Conservation (phyloP, 2,797 vertebrate species). For the Pseudotriccus pelzelni region DNA sequence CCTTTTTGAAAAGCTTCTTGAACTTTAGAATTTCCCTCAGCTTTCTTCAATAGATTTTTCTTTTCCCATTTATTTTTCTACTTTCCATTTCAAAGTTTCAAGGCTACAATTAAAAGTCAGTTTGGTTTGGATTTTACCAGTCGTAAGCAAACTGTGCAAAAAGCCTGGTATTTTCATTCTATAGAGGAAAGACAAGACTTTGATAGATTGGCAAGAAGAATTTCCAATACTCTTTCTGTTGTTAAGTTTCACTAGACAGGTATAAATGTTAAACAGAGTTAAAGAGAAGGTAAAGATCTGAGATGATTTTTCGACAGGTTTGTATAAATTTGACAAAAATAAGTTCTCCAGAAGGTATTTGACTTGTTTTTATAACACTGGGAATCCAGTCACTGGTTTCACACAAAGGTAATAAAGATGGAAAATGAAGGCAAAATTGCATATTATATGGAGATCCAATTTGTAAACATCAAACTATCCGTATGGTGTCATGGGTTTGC, state of each 20-base stretch:
- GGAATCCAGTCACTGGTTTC: not conserved
- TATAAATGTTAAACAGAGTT: not conserved
- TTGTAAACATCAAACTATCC: not conserved
- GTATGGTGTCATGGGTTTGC: not conserved
- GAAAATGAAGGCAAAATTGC: not conserved
- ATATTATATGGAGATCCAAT: not conserved
- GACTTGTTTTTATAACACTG: not conserved
- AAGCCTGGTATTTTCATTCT: not conserved
- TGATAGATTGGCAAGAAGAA: not conserved
- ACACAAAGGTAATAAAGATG: not conserved
- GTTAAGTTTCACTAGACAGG: not conserved
- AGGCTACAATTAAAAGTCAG: constrained; percentile 52
- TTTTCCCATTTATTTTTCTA: constrained; percentile 53
- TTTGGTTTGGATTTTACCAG: not conserved
- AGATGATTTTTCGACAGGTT: not conserved
- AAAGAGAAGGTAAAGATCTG: not conserved
- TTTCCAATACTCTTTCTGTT: not conserved
- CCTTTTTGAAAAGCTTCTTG: constrained; percentile 64
- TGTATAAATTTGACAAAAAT: not conserved
- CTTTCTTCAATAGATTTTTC: constrained; percentile 52
- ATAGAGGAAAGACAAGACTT: not conserved
- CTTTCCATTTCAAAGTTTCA: constrained; percentile 30
- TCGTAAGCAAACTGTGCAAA: constrained; percentile 30
- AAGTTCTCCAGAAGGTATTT: not conserved
- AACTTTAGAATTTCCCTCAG: constrained; percentile 72